Conservation (phyloP, 2,888 invertebrate genomes). For the Noctua janthina region DNA sequence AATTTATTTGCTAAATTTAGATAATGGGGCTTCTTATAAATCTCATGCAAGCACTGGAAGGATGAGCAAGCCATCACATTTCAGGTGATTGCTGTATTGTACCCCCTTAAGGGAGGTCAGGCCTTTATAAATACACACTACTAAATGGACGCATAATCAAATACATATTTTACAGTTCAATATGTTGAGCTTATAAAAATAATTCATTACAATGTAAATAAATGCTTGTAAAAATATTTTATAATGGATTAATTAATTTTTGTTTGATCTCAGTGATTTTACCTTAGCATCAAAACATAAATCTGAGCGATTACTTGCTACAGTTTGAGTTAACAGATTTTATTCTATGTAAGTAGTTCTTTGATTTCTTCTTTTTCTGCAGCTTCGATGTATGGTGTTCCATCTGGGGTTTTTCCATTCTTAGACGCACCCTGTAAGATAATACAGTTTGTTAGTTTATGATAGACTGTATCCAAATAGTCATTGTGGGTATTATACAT, state of each 20-base stretch:
- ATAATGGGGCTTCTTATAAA: slow-evolving; percentile 82
- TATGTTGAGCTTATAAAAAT: slow-evolving; percentile 88
- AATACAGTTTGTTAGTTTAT: slow-evolving; percentile 15
- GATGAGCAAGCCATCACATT: slow-evolving; percentile 65
- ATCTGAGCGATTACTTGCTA: slow-evolving; percentile 75
- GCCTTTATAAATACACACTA: slow-evolving; percentile 76
- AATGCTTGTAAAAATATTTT: slow-evolving; percentile 89
- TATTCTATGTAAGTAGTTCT: slow-evolving; percentile 90
- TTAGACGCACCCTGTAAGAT: slow-evolving; percentile 94
- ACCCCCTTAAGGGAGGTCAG: slow-evolving; percentile 67
- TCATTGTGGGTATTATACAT: slow-evolving; percentile 9
- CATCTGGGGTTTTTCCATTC: slow-evolving; percentile 96
- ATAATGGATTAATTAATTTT: slow-evolving; percentile 76
- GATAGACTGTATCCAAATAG: slow-evolving; percentile 10
- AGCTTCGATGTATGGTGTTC: slow-evolving; percentile 95
- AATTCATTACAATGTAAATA: slow-evolving; percentile 87
- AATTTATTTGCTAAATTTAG: slow-evolving; percentile 85
- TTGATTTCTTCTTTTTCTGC: slow-evolving; percentile 98
- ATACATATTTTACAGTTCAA: slow-evolving; percentile 77
- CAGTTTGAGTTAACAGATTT: slow-evolving; percentile 35
- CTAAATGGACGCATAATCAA: slow-evolving; percentile 86
- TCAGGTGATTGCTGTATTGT: slow-evolving; percentile 59
- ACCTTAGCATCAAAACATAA: slow-evolving; percentile 81
- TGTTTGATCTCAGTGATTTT: slow-evolving; percentile 77
- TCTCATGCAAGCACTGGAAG: slow-evolving; percentile 69